Conservation (phyloP, 2,113 vertebrate species). For the Hippocampus guttulatus region DNA sequence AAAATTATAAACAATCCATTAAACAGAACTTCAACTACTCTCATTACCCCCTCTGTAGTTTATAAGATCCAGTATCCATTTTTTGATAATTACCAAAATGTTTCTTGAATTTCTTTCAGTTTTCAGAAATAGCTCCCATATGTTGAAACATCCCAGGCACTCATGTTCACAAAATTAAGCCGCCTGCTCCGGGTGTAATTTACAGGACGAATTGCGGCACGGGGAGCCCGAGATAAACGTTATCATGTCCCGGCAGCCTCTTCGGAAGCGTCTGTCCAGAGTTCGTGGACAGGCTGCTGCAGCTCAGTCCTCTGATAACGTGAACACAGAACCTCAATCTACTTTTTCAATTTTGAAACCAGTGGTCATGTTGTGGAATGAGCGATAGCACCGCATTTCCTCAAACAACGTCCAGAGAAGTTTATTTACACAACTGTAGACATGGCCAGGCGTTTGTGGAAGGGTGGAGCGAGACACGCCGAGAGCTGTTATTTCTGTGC, state of each 20-base stretch:
- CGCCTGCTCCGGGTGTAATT: constrained; percentile 26
- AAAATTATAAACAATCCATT: neutral
- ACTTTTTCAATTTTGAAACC: neutral
- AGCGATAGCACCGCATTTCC: neutral
- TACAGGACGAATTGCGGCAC: constrained; percentile 28
- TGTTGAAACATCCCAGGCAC: constrained; percentile 3
- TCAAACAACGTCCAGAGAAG: neutral
- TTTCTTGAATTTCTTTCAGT: neutral
- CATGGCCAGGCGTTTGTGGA: neutral
- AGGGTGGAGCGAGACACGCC: too few species aligned
- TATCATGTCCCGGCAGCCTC: constrained; percentile 56
- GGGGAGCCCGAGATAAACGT: constrained; percentile 54
- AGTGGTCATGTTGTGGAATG: neutral
- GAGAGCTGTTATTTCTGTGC: neutral
- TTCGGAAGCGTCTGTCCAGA: constrained; percentile 20
- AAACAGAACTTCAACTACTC: neutral
- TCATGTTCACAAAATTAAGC: constrained; percentile 25
- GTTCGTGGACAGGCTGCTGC: constrained; percentile 28
- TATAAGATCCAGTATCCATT: neutral
- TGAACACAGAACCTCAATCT: neutral
- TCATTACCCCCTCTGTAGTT: neutral
- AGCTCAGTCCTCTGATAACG: constrained; percentile 8
- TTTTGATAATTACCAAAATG: neutral
- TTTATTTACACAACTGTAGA: neutral
- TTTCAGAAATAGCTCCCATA: neutral